Percentiles rank a stretch among this genome's conserved stretches.
Evolutionary conservation across 2,888 invertebrate species (phyloP).

Genomic region (Caenorhabditis sulstoni): DNA sequence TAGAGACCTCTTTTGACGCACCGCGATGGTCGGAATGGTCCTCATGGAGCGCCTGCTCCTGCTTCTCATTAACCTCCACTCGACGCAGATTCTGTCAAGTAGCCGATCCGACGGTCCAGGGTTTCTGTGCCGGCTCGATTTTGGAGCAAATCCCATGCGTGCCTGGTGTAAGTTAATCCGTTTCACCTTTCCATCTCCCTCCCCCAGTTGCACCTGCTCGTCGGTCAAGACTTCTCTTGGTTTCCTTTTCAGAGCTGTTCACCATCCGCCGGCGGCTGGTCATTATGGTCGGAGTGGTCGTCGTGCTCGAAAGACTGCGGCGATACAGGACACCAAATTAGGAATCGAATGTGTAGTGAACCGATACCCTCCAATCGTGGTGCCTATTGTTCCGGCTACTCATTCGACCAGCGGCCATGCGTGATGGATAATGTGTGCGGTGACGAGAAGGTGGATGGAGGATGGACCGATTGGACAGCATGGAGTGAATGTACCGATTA

Average conservation of each 20-base stretch:
- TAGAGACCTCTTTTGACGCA: slow-evolving; percentile 34
- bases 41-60: slow-evolving; percentile 77
- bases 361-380: slow-evolving; percentile 80
- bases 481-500: slow-evolving; percentile 78
- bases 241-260: slow-evolving; percentile 54
- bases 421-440: slow-evolving; percentile 56
- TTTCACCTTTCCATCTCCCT: background rate
- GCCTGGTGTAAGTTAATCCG: slow-evolving; percentile 55
- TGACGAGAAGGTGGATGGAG: slow-evolving; percentile 72
- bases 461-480: slow-evolving; percentile 77
- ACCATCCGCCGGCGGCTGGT: slow-evolving; percentile 75
- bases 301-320: slow-evolving; percentile 77
- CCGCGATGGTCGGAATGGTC: slow-evolving; percentile 79
- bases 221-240: background rate
- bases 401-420: slow-evolving; percentile 79
- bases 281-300: slow-evolving; percentile 77
- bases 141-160: slow-evolving; percentile 74
- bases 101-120: slow-evolving; percentile 75
- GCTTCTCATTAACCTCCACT: slow-evolving; percentile 77
- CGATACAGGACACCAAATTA: slow-evolving; percentile 77
- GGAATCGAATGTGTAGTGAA: slow-evolving; percentile 80
- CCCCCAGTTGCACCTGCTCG: slow-evolving; percentile 8
- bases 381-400: slow-evolving; percentile 79
- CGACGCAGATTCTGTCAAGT: slow-evolving; percentile 78
- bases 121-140: slow-evolving; percentile 77